These are phyloP conservation scores for Maccullochella peelii DNA, from an alignment of 2,113 vertebrate species.

Conservation along the genomic window DNA sequence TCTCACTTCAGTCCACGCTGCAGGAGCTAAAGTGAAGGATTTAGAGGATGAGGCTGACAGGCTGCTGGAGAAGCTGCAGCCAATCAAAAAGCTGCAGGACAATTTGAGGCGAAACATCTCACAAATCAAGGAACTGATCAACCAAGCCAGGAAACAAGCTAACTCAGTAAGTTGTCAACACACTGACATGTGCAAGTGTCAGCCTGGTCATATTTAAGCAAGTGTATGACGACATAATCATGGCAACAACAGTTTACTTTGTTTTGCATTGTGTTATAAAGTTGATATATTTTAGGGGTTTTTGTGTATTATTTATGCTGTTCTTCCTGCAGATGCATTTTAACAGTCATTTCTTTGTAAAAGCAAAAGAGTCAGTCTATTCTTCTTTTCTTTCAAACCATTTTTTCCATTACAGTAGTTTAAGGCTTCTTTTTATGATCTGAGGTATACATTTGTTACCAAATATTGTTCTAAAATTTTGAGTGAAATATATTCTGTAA, in stretches of 20 bases:
- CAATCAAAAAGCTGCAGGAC: constrained; percentile 95
- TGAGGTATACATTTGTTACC: not conserved
- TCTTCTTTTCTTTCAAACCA: not conserved
- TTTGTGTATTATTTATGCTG: not conserved
- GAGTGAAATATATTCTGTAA: too few relatives aligned
- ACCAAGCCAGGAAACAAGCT: constrained; percentile 97
- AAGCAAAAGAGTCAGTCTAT: not conserved
- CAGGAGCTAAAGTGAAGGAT: constrained; percentile 91
- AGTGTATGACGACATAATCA: not conserved
- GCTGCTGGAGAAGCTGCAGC: constrained; percentile 94
- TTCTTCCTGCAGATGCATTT: not conserved
- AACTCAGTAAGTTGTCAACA: constrained; percentile 90
- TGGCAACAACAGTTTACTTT: not conserved
- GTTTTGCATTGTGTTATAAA: not conserved
- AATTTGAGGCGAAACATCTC: constrained; percentile 97
- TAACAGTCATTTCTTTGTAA: not conserved
- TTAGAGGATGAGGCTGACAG: constrained; percentile 94
- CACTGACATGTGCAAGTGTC: not conserved
- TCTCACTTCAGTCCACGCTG: constrained; percentile 89
- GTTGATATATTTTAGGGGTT: not conserved
- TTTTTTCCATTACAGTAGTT: not conserved
- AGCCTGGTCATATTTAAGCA: not conserved
- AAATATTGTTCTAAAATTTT: too few relatives aligned
- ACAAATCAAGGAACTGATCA: constrained; percentile 98
- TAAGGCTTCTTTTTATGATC: not conserved